Conservation (phyloP, 2,113 vertebrate genomes). For the Gymnogyps californianus region DNA sequence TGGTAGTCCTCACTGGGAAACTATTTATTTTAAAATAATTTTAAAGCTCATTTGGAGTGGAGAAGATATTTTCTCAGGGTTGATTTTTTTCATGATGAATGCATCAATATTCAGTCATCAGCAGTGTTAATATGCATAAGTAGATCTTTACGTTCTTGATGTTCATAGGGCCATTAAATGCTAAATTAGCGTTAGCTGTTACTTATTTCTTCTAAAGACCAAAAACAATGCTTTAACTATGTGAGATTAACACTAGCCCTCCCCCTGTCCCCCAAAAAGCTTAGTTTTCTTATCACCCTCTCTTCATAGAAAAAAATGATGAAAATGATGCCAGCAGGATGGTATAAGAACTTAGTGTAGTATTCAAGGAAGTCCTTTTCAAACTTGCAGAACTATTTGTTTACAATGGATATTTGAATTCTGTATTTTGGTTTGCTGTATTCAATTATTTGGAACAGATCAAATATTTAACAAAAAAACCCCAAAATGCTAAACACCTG, state of each 20-base stretch:
- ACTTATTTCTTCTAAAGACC: not conserved
- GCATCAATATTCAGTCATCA: not conserved
- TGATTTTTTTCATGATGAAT: not conserved
- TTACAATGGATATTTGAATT: not conserved
- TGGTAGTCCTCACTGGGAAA: not conserved
- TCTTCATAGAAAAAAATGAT: not conserved
- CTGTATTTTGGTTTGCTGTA: not conserved
- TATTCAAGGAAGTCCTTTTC: not conserved
- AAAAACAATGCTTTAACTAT: not conserved
- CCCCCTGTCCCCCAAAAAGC: fast-evolving
- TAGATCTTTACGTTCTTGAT: not conserved
- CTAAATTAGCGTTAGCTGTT: not conserved
- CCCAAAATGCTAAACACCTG: no score
- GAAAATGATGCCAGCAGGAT: not conserved
- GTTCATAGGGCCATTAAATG: not conserved
- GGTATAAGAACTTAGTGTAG: not conserved
- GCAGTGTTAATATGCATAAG: not conserved
- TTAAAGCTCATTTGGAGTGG: not conserved
- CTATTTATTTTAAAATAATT: not conserved
- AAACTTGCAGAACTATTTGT: not conserved
- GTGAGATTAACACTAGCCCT: not conserved
- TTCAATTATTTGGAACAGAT: not conserved
- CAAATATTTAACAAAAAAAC: not conserved
- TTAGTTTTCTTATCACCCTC: not conserved
- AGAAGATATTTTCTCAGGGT: not conserved